These are phyloP conservation scores for Formicarius rufipectus DNA, from an alignment of 2,113 vertebrate genomes.

Conservation along the genomic window DNA sequence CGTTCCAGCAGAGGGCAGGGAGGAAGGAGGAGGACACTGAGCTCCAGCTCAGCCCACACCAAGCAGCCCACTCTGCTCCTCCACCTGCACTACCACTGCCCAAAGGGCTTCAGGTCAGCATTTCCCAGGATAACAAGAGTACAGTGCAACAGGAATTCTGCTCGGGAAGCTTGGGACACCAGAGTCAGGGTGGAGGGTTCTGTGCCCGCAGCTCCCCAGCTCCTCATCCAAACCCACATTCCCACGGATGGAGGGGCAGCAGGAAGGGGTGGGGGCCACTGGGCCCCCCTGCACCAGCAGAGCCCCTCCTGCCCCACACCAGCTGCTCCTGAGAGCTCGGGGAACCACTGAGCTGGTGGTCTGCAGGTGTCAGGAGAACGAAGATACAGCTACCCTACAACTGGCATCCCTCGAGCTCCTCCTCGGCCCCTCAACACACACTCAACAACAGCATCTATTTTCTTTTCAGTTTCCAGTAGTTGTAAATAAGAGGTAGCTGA, in stretches of 20 bases:
- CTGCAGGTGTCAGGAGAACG: neutral
- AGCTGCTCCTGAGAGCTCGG: neutral
- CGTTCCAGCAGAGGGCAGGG: neutral
- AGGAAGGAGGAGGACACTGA: conserved; percentile 18
- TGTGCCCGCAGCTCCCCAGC: neutral
- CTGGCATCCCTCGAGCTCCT: conserved; percentile 34
- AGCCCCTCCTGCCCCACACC: neutral
- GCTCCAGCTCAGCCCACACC: conserved; percentile 8
- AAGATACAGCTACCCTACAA: conserved; percentile 29
- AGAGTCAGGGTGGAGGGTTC: conserved; percentile 18
- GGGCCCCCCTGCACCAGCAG: neutral
- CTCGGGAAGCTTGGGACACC: conserved; percentile 54
- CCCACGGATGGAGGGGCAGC: neutral
- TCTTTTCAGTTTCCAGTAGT: conserved; percentile 77
- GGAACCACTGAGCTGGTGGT: neutral
- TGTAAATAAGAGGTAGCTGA: conserved; percentile 76
- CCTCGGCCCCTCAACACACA: conserved; percentile 48
- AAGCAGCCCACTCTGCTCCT: neutral
- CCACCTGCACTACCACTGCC: conserved; percentile 20
- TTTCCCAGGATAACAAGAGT: conserved; percentile 39
- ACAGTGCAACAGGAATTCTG: conserved; percentile 55
- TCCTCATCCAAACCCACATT: neutral
- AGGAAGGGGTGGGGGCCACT: neutral
- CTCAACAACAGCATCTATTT: conserved; percentile 72
- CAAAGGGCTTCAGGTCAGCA: neutral